phyloP scores from a whole-genome alignment of 35 echinoderm and acorn worm species.

The Apostichopus parvimensis region DNA sequence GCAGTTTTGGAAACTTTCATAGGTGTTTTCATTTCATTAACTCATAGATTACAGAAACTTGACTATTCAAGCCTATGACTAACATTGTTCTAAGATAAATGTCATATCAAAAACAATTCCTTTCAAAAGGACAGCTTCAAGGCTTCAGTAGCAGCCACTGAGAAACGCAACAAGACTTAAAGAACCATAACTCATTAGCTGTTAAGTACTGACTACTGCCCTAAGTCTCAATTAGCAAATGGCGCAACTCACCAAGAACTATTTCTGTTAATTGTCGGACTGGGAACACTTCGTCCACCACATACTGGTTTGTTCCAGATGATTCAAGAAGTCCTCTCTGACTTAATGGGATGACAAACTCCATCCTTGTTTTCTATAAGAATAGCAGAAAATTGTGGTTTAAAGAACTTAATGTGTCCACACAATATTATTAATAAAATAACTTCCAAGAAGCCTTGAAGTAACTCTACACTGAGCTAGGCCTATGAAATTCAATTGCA shows the following conservation, averaged over 20 bases:
- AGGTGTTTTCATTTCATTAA: too few relatives aligned
- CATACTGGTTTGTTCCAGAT: conserved; percentile 87
- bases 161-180: too few relatives aligned
- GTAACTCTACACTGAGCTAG: neutral
- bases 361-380: conserved; percentile 53
- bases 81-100: too few relatives aligned
- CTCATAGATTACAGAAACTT: too few relatives aligned
- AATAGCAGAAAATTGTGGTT: neutral
- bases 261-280: conserved; percentile 75
- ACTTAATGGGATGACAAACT: conserved; percentile 87
- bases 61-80: too few relatives aligned
- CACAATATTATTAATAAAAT: neutral
- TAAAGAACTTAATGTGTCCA: neutral
- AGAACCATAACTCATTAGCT: too few relatives aligned
- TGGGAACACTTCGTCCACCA: conserved; percentile 85
- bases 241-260: conserved; percentile 67
- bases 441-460: neutral
- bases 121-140: too few relatives aligned
- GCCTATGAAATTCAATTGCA: too few relatives aligned
- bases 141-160: too few relatives aligned
- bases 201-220: too few relatives aligned
- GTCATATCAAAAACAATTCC: too few relatives aligned
- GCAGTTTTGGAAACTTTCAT: too few relatives aligned
- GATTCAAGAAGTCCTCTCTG: conserved; percentile 74
- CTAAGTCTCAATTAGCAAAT: neutral